These are phyloP conservation scores for Pemphigus obesinymphae DNA, from an alignment of 1,140 invertebrate species.

Conservation along the genomic window DNA sequence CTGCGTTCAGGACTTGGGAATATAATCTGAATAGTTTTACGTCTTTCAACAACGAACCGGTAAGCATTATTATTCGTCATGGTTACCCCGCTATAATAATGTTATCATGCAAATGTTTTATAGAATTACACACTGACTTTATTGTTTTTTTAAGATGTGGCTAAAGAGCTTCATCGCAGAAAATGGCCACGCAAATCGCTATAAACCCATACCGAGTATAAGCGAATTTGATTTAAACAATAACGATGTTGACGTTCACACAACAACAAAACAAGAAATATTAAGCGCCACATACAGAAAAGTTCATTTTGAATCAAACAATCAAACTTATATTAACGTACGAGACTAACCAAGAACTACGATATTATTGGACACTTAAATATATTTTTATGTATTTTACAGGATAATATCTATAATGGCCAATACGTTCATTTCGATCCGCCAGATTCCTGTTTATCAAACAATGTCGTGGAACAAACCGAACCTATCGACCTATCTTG, in stretches of 20 bases:
- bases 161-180: background rate
- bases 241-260: background rate
- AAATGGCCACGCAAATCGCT: background rate
- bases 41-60: background rate
- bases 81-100: too few relatives aligned
- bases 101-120: too few relatives aligned
- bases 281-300: background rate
- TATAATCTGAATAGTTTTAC: background rate
- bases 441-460: background rate
- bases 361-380: too few relatives aligned
- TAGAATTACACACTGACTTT: background rate
- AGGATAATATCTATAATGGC: background rate
- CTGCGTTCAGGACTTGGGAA: background rate
- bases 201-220: background rate
- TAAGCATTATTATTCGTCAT: background rate
- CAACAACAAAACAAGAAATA: too few relatives aligned
- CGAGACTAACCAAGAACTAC: too few relatives aligned
- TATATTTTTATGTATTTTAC: background rate
- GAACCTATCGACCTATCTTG: constrained; percentile 17
- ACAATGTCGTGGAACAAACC: background rate
- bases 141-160: background rate
- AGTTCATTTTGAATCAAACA: background rate
- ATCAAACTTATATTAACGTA: background rate
- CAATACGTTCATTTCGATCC: background rate
- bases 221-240: background rate